phyloP scores from a whole-genome alignment of 2,888 invertebrate genomes.

The Drosophila ustulata region DNA sequence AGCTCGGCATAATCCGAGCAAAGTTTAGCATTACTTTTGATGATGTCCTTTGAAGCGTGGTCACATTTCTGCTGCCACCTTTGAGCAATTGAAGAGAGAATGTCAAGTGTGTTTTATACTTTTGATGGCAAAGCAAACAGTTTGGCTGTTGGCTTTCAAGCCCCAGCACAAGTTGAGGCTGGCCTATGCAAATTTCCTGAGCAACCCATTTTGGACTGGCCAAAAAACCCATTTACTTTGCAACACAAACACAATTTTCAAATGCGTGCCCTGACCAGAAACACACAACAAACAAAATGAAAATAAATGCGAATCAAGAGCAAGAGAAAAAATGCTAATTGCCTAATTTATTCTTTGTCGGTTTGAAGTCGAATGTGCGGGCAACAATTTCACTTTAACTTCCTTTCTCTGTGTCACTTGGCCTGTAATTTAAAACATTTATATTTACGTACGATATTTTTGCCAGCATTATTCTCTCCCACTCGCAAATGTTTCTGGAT shows the following conservation, averaged over 20 bases:
- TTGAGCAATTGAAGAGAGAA: slow-evolving; percentile 34
- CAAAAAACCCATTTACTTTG: slow-evolving; percentile 12
- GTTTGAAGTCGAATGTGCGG: slow-evolving; percentile 29
- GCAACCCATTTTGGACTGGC: slow-evolving; percentile 37
- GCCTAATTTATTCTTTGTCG: slow-evolving; percentile 68
- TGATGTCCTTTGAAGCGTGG: slow-evolving; percentile 48
- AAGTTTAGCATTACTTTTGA: slow-evolving; percentile 45
- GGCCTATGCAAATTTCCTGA: slow-evolving; percentile 48
- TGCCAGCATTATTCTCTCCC: slow-evolving; percentile 16
- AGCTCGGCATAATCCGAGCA: slow-evolving; percentile 24
- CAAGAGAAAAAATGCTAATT: slow-evolving; percentile 62
- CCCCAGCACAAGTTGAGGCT: slow-evolving; percentile 22
- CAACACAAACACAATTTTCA: slow-evolving; percentile 45
- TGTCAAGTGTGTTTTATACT: slow-evolving; percentile 24
- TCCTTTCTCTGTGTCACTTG: slow-evolving; percentile 39
- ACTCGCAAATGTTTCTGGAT: slow-evolving; percentile 13
- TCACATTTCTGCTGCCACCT: slow-evolving; percentile 38
- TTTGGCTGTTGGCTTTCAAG: slow-evolving; percentile 39
- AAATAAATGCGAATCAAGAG: background rate
- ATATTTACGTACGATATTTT: slow-evolving; percentile 46
- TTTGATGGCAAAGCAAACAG: slow-evolving; percentile 36
- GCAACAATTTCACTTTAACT: slow-evolving; percentile 15
- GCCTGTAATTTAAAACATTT: slow-evolving; percentile 60
- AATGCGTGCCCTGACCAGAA: slow-evolving; percentile 18
- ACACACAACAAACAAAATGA: slow-evolving; percentile 17